Evolutionary conservation across 2,888 invertebrate genomes (phyloP).

Genomic region (Acanthosepion pharaonis): DNA sequence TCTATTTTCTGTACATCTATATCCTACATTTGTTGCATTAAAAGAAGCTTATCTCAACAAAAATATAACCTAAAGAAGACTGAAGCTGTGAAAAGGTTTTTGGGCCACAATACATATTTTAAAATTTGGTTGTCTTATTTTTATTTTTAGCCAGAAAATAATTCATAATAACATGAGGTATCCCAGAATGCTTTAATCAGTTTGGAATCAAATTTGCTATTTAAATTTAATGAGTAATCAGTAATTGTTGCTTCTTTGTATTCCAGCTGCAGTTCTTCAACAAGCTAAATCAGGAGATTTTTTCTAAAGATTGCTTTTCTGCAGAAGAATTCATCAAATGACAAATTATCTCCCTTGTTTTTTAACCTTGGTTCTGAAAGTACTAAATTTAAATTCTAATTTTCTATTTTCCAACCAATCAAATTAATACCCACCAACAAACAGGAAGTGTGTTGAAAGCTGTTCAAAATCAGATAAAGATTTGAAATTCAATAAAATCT

Average conservation of each 20-base stretch:
- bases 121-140: neutral
- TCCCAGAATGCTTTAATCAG: neutral
- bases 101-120: neutral
- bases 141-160: neutral
- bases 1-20: too few relatives aligned
- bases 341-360: neutral
- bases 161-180: neutral
- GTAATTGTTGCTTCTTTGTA: neutral
- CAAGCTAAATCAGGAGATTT: neutral
- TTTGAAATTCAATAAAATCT: neutral
- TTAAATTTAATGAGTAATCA: neutral
- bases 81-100: too few relatives aligned
- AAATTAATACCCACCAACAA: neutral
- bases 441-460: neutral
- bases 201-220: neutral
- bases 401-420: neutral
- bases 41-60: too few relatives aligned
- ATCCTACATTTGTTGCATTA: too few relatives aligned
- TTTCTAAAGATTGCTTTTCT: neutral
- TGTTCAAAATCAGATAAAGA: neutral
- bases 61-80: too few relatives aligned
- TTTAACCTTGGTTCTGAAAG: neutral
- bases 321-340: neutral
- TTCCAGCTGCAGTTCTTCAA: neutral
- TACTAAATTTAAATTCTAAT: neutral